A percentile compares a stretch with the other conserved stretches of the same genome.
Conservation (phyloP, 2,113 vertebrate genomes). For the Diadophis punctatus region DNA sequence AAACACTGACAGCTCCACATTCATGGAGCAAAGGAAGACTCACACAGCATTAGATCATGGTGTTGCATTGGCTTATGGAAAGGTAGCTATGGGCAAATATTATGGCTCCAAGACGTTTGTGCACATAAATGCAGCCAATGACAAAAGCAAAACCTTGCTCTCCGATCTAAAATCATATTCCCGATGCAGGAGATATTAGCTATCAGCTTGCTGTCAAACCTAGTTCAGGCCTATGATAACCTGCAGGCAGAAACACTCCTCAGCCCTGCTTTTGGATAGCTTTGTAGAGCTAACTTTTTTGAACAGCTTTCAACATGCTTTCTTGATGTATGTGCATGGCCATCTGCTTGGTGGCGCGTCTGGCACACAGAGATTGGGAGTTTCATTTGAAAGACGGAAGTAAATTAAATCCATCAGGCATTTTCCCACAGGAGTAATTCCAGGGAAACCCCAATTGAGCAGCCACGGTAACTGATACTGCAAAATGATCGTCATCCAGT, state of each 20-base stretch:
- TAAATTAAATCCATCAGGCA: slow-evolving; percentile 1
- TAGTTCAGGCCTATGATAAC: too few species aligned
- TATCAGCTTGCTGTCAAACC: background rate
- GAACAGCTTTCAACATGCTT: background rate
- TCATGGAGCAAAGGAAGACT: background rate
- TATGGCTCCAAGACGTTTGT: background rate
- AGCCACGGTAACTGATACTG: slow-evolving; percentile 33
- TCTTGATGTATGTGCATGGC: background rate
- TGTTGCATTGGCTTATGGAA: background rate
- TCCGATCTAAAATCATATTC: background rate
- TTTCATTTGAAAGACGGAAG: background rate
- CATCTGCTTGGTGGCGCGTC: background rate
- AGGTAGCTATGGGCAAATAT: background rate
- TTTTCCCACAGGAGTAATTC: slow-evolving; percentile 15
- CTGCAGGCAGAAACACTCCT: background rate
- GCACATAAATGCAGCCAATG: background rate
- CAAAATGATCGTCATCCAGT: slow-evolving; percentile 46
- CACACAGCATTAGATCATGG: background rate
- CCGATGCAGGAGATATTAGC: background rate
- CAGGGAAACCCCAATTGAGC: slow-evolving; percentile 31
- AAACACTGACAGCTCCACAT: background rate
- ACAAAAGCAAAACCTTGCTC: background rate
- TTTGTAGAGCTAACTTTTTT: background rate
- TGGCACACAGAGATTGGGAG: background rate
- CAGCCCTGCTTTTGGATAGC: background rate